These are phyloP conservation scores for Periophthalmus magnuspinnatus DNA, from an alignment of 2,797 vertebrate species.

Conservation along the genomic window DNA sequence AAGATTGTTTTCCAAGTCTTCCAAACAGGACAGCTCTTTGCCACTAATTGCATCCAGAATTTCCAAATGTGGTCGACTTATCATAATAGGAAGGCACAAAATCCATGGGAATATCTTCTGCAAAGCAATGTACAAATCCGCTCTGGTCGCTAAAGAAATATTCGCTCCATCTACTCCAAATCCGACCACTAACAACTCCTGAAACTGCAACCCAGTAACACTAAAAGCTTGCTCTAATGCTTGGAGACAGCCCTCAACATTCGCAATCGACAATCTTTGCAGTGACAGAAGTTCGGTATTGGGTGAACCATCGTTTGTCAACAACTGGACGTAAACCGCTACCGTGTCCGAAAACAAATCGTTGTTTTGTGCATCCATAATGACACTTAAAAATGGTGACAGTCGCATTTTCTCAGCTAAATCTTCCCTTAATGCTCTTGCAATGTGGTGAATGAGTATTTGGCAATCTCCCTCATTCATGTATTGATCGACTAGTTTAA, in stretches of 20 bases:
- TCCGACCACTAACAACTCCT: constrained; percentile 88
- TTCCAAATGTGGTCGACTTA: constrained; percentile 92
- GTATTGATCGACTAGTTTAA: constrained; percentile 97
- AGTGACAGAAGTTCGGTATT: constrained; percentile 92
- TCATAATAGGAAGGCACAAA: constrained; percentile 92
- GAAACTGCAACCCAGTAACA: constrained; percentile 85
- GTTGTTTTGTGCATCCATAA: constrained; percentile 91
- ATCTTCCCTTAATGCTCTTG: constrained; percentile 88
- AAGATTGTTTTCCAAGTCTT: constrained; percentile 94
- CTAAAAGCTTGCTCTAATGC: constrained; percentile 89
- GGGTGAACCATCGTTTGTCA: constrained; percentile 86
- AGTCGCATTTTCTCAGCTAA: constrained; percentile 91
- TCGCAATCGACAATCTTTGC: constrained; percentile 86
- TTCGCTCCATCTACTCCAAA: constrained; percentile 90
- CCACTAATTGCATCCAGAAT: constrained; percentile 93
- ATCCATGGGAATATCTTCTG: constrained; percentile 93
- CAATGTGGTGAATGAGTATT: constrained; percentile 92
- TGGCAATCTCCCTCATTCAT: constrained; percentile 97
- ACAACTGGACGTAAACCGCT: constrained; percentile 91
- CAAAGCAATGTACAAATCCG: constrained; percentile 87
- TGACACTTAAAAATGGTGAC: constrained; percentile 91
- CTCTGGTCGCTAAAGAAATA: constrained; percentile 85
- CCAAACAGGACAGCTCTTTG: constrained; percentile 92
- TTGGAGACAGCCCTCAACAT: constrained; percentile 91
- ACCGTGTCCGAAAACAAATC: constrained; percentile 90